These are phyloP conservation scores for Thripadectes ignobilis DNA, from an alignment of 2,797 vertebrate species.

Conservation along the genomic window DNA sequence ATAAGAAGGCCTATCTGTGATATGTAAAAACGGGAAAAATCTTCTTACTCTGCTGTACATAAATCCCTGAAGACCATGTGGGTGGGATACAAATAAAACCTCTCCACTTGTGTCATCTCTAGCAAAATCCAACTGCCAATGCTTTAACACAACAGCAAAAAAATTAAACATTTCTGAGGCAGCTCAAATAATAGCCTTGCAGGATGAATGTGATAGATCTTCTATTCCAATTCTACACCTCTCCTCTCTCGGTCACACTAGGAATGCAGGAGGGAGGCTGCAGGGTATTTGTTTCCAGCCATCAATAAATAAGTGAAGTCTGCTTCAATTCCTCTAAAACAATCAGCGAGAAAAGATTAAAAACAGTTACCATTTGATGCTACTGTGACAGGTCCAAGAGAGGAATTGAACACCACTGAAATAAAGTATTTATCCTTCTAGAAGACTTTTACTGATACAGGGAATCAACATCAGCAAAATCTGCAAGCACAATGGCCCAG, in stretches of 20 bases:
- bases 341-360: constrained; percentile 43
- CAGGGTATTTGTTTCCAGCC: constrained; percentile 15
- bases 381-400: neutral
- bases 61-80: constrained; percentile 25
- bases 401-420: neutral
- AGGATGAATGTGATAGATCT: constrained; percentile 13
- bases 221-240: constrained; percentile 18
- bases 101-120: neutral
- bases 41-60: neutral
- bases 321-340: constrained; percentile 50
- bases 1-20: neutral
- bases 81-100: constrained; percentile 41
- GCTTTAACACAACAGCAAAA: constrained; percentile 20
- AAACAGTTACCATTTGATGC: constrained; percentile 37
- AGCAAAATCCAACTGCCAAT: constrained; percentile 1
- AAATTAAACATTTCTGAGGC: constrained; percentile 17
- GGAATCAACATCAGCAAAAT: neutral
- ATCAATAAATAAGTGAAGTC: constrained; percentile 53
- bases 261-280: constrained; percentile 9
- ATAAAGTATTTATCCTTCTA: constrained; percentile 14
- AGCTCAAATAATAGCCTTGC: constrained; percentile 36
- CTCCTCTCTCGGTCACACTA: neutral
- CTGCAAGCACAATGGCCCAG: neutral
- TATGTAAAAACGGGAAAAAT: constrained; percentile 9
- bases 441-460: neutral